Base-by-base conservation (phyloP, 2,888 invertebrate genomes). In the Acronicta psi region DNA sequence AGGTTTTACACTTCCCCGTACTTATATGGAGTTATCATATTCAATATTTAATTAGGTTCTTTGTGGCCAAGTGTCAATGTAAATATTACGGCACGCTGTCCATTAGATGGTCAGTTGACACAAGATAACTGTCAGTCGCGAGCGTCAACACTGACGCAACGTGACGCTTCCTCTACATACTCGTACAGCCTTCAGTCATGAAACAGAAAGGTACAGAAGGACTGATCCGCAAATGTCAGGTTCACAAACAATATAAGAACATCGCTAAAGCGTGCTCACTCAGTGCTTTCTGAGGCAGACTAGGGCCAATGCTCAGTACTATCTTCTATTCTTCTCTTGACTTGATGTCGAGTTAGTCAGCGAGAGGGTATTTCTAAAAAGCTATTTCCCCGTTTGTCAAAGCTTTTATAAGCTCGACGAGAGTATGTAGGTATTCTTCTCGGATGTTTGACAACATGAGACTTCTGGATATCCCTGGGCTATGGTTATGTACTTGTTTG, bases 1-100 rank as follows among this genome's bases (percentile, higher is more conserved):
- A 40, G n/a, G 23, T 53, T 40, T 53, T 10, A 37, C 37, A 49
- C 54, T 63, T 54, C 64, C 40, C 40, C 8, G 43, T 41, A n/a
- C n/a, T n/a, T n/a, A 31, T 50, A 40, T 20, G 20, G 25, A 17
- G 37, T 34, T 46, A 50, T 44, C n/a, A 20, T 29, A 36, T 63
- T 47, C 37, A 63, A 52, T 61, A 10, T 10, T 34, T 38, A 43
- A 43, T 44, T 11, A 9, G 29, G 34, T 36, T 40, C 10, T 17
- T 43, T 44, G 38, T 38, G 34, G 46, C 17, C 34, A 2, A 13
- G 36, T 31, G 38, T 31, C 41, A 6, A n/a, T 60, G 25, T 14
- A 50, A 45, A 13, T 14, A 45, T 18, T 11, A 37, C 53, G 52
- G 29, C 42, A 16, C 43, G 17, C 40, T 38, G 44, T 38, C 17